phyloP scores from a whole-genome alignment of 1,140 invertebrate species.

The Goniozus legneri region DNA sequence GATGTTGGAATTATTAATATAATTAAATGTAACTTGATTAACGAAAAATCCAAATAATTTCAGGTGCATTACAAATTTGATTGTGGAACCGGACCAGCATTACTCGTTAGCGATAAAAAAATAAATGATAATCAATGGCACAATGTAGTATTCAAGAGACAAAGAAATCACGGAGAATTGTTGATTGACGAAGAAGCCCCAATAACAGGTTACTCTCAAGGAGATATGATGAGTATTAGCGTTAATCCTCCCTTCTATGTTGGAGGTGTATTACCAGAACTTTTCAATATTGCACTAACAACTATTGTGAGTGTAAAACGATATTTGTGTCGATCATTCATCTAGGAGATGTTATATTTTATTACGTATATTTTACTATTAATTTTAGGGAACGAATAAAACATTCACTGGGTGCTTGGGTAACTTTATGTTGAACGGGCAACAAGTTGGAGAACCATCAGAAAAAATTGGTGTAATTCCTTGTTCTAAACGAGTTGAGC shows the following conservation, averaged over 20 bases:
- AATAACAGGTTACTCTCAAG: slow-evolving; percentile 55
- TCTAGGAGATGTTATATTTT: slow-evolving; percentile 12
- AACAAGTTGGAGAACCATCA: slow-evolving; percentile 60
- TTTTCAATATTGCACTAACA: slow-evolving; percentile 24
- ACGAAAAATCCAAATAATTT: too few relatives aligned
- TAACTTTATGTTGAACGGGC: slow-evolving; percentile 72
- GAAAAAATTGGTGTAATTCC: slow-evolving; percentile 63
- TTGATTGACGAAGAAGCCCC: slow-evolving; percentile 63
- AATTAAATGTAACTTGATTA: too few relatives aligned
- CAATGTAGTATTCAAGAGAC: slow-evolving; percentile 62
- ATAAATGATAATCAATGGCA: slow-evolving; percentile 91
- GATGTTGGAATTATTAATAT: too few relatives aligned
- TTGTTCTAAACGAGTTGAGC: slow-evolving; percentile 79
- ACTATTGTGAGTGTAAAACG: slow-evolving; percentile 45
- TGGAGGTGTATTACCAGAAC: slow-evolving; percentile 63
- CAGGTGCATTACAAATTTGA: slow-evolving; percentile 69
- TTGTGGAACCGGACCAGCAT: slow-evolving; percentile 67
- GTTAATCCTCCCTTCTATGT: slow-evolving; percentile 72
- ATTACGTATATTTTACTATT: slow-evolving; percentile 8
- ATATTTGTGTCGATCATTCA: not conserved
- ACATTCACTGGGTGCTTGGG: slow-evolving; percentile 86
- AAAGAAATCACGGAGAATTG: slow-evolving; percentile 61
- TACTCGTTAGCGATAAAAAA: slow-evolving; percentile 53
- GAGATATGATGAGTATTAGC: slow-evolving; percentile 60
- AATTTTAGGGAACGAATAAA: slow-evolving; percentile 56